phyloP scores from a whole-genome alignment of 1,140 invertebrate species.

The Ips nitidus region DNA sequence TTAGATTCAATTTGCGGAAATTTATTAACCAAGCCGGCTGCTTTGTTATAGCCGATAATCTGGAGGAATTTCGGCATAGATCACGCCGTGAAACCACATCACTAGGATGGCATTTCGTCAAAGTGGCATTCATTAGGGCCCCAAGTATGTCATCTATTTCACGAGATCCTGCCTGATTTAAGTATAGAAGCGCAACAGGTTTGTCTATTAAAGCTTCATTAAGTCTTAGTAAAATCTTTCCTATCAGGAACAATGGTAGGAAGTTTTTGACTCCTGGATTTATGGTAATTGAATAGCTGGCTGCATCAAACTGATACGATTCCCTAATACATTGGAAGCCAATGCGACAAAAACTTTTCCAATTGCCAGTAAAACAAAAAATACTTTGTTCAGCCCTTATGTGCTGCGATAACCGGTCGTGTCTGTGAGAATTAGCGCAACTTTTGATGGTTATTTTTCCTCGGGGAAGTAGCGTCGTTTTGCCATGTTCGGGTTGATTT shows the following conservation, averaged over 20 bases:
- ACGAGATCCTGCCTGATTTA: neutral
- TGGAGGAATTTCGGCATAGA: neutral
- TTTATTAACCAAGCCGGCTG: constrained; percentile 7
- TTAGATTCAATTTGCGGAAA: constrained; percentile 13
- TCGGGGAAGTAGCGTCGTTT: neutral
- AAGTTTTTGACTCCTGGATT: neutral
- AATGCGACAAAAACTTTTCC: too few relatives aligned
- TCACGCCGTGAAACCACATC: neutral
- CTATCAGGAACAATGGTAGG: neutral
- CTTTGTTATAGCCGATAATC: neutral
- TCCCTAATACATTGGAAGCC: too few relatives aligned
- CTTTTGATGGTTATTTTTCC: constrained; percentile 3
- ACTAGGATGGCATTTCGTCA: constrained; percentile 15
- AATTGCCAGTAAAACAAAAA: neutral
- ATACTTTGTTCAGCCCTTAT: neutral
- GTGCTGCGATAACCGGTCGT: neutral
- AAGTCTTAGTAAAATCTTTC: neutral
- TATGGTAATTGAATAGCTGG: neutral
- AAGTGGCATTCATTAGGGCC: constrained; percentile 21
- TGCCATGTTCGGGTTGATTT: neutral
- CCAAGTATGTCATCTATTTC: constrained; percentile 17
- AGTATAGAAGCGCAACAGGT: constrained; percentile 20
- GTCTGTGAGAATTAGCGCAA: neutral
- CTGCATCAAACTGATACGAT: neutral
- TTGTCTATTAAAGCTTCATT: constrained; percentile 13